Percentiles rank a stretch among this genome's conserved stretches.
phyloP scores from a whole-genome alignment of 1,140 invertebrate genomes.

The Pseudomyrmex gracilis region DNA sequence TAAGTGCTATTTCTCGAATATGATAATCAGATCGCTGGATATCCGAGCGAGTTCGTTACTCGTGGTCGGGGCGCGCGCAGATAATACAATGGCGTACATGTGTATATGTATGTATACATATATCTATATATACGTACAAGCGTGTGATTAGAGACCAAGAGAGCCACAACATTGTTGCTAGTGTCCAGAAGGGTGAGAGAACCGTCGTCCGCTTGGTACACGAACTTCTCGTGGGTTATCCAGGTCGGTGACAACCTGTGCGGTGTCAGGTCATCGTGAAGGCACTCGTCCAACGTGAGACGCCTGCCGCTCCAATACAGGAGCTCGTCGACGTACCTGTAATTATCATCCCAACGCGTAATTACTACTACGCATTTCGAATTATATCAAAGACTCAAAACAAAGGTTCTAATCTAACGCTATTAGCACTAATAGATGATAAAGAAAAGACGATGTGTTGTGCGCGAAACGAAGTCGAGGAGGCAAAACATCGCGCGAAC shows the following conservation, averaged over 20 bases:
- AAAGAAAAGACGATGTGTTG: background rate
- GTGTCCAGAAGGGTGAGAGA: constrained; percentile 91
- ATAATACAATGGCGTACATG: background rate
- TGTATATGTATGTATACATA: background rate
- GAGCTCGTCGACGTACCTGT: constrained; percentile 93
- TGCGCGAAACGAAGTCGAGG: too few species aligned
- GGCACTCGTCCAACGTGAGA: constrained; percentile 92
- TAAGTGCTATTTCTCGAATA: background rate
- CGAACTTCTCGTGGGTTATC: constrained; percentile 92
- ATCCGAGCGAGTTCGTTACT: background rate
- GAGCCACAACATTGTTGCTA: constrained; percentile 90
- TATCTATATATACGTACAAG: constrained; percentile 87
- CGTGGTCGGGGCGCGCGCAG: background rate
- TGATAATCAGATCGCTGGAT: too few species aligned
- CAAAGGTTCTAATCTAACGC: background rate
- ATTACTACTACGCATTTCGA: background rate
- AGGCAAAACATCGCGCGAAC: constrained; percentile 68
- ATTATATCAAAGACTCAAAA: too few species aligned
- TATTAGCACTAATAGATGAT: background rate
- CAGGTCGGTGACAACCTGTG: constrained; percentile 91
- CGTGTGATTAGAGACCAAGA: constrained; percentile 93
- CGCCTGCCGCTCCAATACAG: constrained; percentile 93
- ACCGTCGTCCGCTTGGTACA: constrained; percentile 94
- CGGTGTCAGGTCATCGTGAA: constrained; percentile 91
- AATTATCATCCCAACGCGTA: constrained; percentile 15